Evolutionary conservation across 1,140 invertebrate species (phyloP).

Genomic region (Apis mellifera): Amel_HAv3.1 CM009937.2:1602001-1602500

Average conservation of each 20-base stretch:
- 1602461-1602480: too few relatives aligned
- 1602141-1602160: background rate
- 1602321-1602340: background rate
- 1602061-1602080: too few relatives aligned
- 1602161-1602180: constrained; percentile 20
- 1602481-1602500: too few relatives aligned
- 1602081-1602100: too few relatives aligned
- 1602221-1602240: constrained; percentile 22
- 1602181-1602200: constrained; percentile 17
- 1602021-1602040: too few relatives aligned
- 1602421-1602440: too few relatives aligned
- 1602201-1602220: background rate
- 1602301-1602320: background rate
- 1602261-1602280: background rate
- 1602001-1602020: too few relatives aligned
- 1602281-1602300: background rate
- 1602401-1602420: too few relatives aligned
- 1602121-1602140: background rate
- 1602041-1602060: too few relatives aligned
- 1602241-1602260: background rate
- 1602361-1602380: background rate
- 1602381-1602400: too few relatives aligned
- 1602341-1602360: background rate
- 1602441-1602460: too few relatives aligned
- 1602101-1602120: too few relatives aligned